These are phyloP conservation scores for Brachionus asplanchnoidis DNA, from an alignment of 1,140 invertebrate species.

Conservation along the genomic window DNA sequence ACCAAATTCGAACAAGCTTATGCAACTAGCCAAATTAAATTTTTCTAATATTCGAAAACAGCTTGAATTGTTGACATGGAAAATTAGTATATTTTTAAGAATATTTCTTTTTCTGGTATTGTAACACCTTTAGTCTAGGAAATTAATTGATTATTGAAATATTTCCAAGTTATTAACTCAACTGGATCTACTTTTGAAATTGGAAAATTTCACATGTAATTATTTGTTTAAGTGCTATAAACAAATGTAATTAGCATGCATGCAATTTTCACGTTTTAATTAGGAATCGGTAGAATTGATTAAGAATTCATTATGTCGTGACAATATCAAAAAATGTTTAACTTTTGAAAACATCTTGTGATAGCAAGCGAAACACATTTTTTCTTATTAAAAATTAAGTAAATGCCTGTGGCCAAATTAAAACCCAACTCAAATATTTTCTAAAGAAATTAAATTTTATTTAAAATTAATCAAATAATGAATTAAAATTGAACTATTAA, in stretches of 20 bases:
- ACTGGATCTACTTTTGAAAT: neutral
- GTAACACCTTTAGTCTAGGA: neutral
- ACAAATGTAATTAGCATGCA: neutral
- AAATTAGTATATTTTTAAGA: neutral
- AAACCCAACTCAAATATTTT: no score
- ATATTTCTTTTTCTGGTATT: neutral
- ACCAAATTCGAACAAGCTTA: neutral
- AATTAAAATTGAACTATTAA: neutral
- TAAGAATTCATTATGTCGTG: neutral
- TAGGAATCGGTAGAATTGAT: neutral
- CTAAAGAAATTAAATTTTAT: neutral
- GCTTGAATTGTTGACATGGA: neutral
- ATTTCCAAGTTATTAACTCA: neutral
- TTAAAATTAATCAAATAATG: neutral
- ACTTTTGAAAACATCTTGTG: neutral
- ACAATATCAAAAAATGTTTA: neutral
- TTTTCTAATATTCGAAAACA: neutral
- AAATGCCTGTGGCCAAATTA: neutral
- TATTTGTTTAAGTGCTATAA: neutral
- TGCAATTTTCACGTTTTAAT: neutral
- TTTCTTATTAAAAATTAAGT: neutral
- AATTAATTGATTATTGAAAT: neutral
- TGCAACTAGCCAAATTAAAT: neutral
- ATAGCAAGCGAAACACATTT: neutral
- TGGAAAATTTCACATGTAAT: neutral